These are phyloP conservation scores for Entosphenus tridentatus DNA, from an alignment of 2,113 vertebrate species.

Conservation along the genomic window DNA sequence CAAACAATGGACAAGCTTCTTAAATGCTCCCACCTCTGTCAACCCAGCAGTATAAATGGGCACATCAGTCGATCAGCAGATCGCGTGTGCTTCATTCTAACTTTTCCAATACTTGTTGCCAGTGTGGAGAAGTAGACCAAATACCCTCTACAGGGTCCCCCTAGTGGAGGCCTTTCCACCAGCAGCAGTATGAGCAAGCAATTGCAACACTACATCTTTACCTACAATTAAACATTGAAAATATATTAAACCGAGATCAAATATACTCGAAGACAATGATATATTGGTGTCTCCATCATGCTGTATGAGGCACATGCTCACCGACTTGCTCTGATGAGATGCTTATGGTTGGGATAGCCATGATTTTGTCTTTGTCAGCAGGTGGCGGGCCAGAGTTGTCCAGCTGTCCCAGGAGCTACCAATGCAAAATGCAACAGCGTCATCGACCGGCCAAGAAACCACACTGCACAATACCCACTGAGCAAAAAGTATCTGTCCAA, in stretches of 20 bases:
- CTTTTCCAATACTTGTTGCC: no score
- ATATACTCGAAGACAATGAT: not conserved
- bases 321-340: conserved; percentile 90
- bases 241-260: not conserved
- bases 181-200: not conserved
- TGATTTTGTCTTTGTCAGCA: conserved; percentile 77
- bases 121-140: no score
- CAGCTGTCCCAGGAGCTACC: conserved; percentile 72
- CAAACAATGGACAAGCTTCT: no score
- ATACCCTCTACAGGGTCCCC: not conserved
- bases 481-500: not conserved
- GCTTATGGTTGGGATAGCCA: conserved; percentile 59
- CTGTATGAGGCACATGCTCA: conserved; percentile 17
- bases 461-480: not conserved
- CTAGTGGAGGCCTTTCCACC: not conserved
- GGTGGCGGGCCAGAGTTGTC: conserved; percentile 84
- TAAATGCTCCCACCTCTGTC: no score
- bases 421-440: not conserved
- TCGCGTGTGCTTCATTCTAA: no score
- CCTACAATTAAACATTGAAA: not conserved
- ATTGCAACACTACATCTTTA: not conserved
- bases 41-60: no score
- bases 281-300: not conserved
- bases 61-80: no score
- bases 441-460: no score